A percentile compares a stretch with the other conserved stretches of the same genome.
Conservation (phyloP, 2,113 vertebrate genomes). For the Psammodynastes pulverulentus region DNA sequence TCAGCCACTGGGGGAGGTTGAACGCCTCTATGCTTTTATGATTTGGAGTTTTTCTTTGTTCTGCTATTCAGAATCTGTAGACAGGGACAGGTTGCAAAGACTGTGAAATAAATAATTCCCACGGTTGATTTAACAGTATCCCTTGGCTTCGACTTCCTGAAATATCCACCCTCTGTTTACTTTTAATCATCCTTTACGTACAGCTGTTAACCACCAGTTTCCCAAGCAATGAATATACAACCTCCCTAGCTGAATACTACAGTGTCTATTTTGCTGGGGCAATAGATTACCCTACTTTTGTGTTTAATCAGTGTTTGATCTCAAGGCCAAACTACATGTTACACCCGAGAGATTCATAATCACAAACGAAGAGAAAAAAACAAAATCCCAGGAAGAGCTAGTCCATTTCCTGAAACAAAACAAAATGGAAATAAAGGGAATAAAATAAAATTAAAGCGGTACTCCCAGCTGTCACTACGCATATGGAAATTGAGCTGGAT, state of each 20-base stretch:
- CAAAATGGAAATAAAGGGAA: background rate
- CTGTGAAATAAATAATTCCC: background rate
- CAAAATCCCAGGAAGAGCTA: background rate
- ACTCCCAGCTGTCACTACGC: background rate
- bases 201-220: background rate
- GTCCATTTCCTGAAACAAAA: background rate
- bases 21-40: background rate
- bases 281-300: background rate
- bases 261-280: background rate
- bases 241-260: background rate
- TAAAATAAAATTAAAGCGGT: background rate
- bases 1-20: background rate
- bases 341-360: background rate
- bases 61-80: background rate
- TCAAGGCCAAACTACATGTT: background rate
- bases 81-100: background rate
- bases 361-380: background rate
- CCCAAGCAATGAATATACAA: background rate
- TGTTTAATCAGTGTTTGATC: background rate
- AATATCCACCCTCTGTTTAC: background rate
- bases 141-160: background rate
- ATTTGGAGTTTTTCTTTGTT: background rate
- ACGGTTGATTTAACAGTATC: background rate
- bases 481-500: background rate
- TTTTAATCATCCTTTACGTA: background rate